These are phyloP conservation scores for Excalfactoria chinensis DNA, from an alignment of 2,113 vertebrate species.

Conservation along the genomic window DNA sequence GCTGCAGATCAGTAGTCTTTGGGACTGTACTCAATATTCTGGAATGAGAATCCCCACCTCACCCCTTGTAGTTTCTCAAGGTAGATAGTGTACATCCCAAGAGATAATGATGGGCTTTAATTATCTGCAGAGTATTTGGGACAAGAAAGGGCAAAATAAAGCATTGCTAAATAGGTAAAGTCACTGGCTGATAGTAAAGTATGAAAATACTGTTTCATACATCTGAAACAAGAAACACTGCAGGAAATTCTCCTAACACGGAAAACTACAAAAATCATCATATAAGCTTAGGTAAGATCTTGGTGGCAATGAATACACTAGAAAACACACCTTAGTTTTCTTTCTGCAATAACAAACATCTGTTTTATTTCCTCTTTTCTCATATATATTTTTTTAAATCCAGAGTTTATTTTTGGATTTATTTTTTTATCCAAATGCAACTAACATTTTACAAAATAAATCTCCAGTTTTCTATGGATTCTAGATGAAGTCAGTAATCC, in stretches of 20 bases:
- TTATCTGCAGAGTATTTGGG: not conserved
- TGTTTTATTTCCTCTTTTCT: not conserved
- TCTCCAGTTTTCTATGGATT: not conserved
- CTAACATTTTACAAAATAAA: not conserved
- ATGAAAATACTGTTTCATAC: not conserved
- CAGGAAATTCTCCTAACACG: not conserved
- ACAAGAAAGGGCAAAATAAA: not conserved
- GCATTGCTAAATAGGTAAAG: not conserved
- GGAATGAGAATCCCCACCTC: not conserved
- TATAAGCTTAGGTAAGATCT: not conserved
- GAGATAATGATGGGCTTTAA: not conserved
- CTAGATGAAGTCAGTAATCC: not conserved
- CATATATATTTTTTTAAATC: not conserved
- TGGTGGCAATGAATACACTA: not conserved
- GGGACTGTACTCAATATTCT: not conserved
- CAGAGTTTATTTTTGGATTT: not conserved
- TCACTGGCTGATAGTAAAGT: not conserved
- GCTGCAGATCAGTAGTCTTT: not conserved
- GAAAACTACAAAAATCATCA: not conserved
- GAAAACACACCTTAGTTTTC: not conserved
- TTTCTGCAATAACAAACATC: not conserved
- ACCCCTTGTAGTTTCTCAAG: not conserved
- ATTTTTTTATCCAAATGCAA: not conserved
- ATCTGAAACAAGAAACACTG: not conserved
- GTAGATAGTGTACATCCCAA: not conserved